A percentile compares a stretch with the other conserved stretches of the same genome.
These are phyloP conservation scores for Otus sunia DNA, from an alignment of 2,113 vertebrate species.

Conservation along the genomic window DNA sequence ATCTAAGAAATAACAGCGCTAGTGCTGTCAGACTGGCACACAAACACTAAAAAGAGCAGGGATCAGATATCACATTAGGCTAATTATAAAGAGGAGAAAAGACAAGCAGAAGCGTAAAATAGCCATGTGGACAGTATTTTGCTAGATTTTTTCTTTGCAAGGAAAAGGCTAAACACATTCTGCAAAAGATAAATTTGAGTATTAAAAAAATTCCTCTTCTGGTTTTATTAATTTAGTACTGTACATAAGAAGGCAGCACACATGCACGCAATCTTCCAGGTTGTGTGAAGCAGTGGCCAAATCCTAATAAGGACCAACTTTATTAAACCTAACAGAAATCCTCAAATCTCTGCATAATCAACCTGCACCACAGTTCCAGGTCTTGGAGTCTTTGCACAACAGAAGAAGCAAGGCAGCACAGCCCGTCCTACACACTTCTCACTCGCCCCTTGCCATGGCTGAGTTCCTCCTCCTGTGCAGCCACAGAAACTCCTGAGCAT, in stretches of 20 bases:
- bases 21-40: constrained; percentile 14
- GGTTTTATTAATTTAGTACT: background rate
- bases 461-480: background rate
- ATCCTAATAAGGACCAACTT: background rate
- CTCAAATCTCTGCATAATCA: background rate
- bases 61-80: constrained; percentile 49
- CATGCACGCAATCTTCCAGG: background rate
- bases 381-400: background rate
- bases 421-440: background rate
- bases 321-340: background rate
- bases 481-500: background rate
- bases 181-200: background rate
- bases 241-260: fast-evolving
- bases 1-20: constrained; percentile 47
- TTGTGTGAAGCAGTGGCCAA: background rate
- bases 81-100: constrained; percentile 46
- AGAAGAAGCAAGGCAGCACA: background rate
- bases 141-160: background rate
- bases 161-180: background rate
- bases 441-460: fast-evolving
- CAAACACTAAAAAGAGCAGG: constrained; percentile 52
- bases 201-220: background rate
- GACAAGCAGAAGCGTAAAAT: constrained; percentile 35
- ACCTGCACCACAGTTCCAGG: background rate
- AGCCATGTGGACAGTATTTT: constrained; percentile 42